Conservation (phyloP, 92 coral and sea anemone genomes). For the Epizoanthus rinbou region DNA sequence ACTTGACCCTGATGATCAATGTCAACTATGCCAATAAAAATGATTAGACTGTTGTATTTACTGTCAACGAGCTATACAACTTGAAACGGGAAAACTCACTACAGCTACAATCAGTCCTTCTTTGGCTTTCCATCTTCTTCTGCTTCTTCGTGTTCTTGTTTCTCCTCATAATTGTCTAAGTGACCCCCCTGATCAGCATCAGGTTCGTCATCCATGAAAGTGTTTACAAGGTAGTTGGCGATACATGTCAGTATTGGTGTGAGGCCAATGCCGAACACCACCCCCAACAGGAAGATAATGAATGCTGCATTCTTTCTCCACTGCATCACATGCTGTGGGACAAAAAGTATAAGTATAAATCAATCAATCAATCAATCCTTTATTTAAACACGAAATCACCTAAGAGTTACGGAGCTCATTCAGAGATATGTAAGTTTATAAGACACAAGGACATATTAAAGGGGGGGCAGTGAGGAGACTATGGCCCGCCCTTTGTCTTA, state of each 20-base stretch:
- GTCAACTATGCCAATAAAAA: slow-evolving; percentile 60
- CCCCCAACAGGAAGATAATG: slow-evolving; percentile 77
- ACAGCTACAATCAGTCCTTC: slow-evolving; percentile 16
- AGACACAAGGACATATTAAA: no score
- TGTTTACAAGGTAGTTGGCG: slow-evolving; percentile 58
- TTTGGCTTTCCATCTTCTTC: slow-evolving; percentile 56
- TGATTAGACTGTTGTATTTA: neutral
- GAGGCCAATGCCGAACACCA: slow-evolving; percentile 77
- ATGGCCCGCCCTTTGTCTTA: no score
- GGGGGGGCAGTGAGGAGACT: no score
- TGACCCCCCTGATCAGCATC: slow-evolving; percentile 33
- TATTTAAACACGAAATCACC: no score
- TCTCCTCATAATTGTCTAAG: neutral
- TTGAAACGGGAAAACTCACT: neutral
- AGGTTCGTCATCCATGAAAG: slow-evolving; percentile 65
- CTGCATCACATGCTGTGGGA: slow-evolving; percentile 74
- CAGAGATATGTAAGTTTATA: no score
- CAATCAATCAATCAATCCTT: no score
- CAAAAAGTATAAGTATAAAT: neutral
- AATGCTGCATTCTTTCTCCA: slow-evolving; percentile 84
- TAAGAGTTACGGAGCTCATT: no score
- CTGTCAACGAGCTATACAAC: no score
- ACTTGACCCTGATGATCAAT: neutral
- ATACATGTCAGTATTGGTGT: slow-evolving; percentile 69
- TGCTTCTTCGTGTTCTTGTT: slow-evolving; percentile 44